phyloP scores from a whole-genome alignment of 2,888 invertebrate genomes.

The Sympetrum striolatum region DNA sequence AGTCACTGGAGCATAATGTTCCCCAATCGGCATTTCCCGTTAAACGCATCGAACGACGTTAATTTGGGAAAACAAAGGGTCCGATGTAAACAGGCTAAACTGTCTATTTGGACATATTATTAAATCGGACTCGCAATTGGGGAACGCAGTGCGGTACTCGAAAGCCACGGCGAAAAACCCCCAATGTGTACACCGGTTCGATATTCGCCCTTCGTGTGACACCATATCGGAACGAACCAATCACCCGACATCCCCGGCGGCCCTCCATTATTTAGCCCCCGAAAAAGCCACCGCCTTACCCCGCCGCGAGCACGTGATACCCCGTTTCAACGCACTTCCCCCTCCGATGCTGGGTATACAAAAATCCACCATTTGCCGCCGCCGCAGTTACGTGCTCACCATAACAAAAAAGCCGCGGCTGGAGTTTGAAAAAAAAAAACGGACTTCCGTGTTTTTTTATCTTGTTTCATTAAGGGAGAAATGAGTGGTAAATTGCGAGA shows the following conservation, averaged over 20 bases:
- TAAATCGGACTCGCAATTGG: neutral
- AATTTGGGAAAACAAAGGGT: neutral
- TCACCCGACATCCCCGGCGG: neutral
- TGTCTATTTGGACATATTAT: neutral
- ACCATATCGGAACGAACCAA: neutral
- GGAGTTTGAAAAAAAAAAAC: neutral
- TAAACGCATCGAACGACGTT: neutral
- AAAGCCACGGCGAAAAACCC: neutral
- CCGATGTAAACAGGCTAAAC: neutral
- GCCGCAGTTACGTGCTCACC: neutral
- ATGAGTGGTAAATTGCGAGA: neutral
- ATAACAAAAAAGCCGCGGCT: neutral
- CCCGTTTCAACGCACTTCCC: too few relatives aligned
- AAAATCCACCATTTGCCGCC: neutral
- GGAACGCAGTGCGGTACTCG: neutral
- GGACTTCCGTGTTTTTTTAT: neutral
- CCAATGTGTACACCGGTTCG: neutral
- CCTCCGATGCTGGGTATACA: neutral
- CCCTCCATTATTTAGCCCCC: neutral
- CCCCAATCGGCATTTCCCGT: too few relatives aligned
- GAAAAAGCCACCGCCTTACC: neutral
- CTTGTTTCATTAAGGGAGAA: neutral
- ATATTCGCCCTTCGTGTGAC: neutral
- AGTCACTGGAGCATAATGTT: too few relatives aligned
- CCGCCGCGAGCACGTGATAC: neutral